phyloP scores from a whole-genome alignment of 2,888 invertebrate species.

The Melieria picta region DNA sequence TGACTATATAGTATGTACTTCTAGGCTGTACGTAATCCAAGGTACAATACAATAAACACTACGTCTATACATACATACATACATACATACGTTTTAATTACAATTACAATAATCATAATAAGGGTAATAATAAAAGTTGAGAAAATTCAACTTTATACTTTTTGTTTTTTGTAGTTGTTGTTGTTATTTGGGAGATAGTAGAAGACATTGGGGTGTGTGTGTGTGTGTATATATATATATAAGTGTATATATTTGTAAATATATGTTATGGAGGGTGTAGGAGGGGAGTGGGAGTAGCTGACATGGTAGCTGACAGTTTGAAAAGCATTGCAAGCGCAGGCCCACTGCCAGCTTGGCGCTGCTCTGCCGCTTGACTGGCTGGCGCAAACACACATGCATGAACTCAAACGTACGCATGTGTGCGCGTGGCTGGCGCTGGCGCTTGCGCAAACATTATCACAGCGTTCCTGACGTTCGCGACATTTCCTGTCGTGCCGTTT shows the following conservation, averaged over 20 bases:
- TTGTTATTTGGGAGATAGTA: background rate
- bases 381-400: background rate
- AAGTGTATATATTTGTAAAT: background rate
- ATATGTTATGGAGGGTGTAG: background rate
- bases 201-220: background rate
- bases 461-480: too few species aligned
- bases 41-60: background rate
- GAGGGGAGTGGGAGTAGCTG: background rate
- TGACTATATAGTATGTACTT: background rate
- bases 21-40: background rate
- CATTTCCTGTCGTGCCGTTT: too few species aligned
- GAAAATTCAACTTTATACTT: conserved; percentile 47
- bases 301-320: background rate
- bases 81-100: background rate
- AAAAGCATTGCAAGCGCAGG: conserved; percentile 1
- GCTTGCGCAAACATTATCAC: background rate
- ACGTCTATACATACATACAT: conserved; percentile 3
- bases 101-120: background rate
- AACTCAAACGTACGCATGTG: background rate
- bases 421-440: background rate
- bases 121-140: conserved; percentile 42
- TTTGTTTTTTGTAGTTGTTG: conserved; percentile 1
- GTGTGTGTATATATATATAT: background rate
- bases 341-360: background rate
- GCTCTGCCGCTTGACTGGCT: background rate